Evolutionary conservation across 2,888 invertebrate genomes (phyloP).

Genomic region (Altica lythri): DNA sequence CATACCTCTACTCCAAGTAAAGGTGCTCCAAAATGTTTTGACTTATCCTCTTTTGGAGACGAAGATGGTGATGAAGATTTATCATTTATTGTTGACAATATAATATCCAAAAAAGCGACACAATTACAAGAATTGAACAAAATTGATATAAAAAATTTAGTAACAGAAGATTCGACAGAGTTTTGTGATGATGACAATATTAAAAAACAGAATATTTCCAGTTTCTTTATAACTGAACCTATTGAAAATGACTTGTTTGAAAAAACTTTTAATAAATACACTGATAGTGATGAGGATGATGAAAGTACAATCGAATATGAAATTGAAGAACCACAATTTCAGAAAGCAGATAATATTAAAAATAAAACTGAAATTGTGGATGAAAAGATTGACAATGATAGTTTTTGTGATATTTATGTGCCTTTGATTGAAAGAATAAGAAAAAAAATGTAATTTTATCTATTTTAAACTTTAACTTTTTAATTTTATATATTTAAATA

Average conservation of each 20-base stretch:
- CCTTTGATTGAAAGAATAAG: conserved; percentile 46
- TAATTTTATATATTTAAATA: too few species aligned
- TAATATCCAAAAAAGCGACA: conserved; percentile 52
- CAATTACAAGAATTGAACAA: conserved; percentile 40
- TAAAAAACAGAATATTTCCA: conserved; percentile 36
- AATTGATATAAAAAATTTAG: conserved; percentile 20
- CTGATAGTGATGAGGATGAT: conserved; percentile 32
- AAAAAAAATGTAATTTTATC: conserved; percentile 33
- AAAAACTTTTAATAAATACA: conserved; percentile 57
- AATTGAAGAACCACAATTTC: conserved; percentile 26
- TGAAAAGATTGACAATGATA: conserved; percentile 32
- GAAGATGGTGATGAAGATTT: conserved; percentile 57
- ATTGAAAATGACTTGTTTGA: conserved; percentile 67
- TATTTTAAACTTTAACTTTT: too few species aligned
- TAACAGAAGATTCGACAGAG: background rate
- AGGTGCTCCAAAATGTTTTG: conserved; percentile 34
- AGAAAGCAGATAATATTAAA: conserved; percentile 18
- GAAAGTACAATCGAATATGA: conserved; percentile 35
- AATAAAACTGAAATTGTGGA: background rate
- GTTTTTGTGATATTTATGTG: conserved; percentile 42
- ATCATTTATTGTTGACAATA: conserved; percentile 62
- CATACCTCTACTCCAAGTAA: conserved; percentile 42
- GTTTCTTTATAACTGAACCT: conserved; percentile 46
- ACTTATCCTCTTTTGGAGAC: conserved; percentile 53
- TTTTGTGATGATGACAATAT: background rate